phyloP scores from a whole-genome alignment of 2,888 invertebrate genomes.

The Acanthosoma haemorrhoidale region DNA sequence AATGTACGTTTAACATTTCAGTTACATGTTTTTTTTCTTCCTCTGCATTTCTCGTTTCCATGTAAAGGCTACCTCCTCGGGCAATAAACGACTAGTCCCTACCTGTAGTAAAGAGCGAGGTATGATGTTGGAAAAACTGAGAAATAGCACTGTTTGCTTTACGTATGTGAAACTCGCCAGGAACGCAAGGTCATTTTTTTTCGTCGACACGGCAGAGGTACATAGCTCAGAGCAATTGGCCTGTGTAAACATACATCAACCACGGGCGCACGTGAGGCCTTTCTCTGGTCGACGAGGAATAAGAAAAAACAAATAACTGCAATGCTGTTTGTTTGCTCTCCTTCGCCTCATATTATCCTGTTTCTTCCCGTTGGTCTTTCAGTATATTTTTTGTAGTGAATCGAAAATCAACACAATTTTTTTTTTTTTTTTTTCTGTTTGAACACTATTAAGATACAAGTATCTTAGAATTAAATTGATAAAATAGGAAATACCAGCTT shows the following conservation, averaged over 20 bases:
- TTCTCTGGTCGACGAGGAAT: neutral
- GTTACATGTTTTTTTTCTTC: too few species aligned
- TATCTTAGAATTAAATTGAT: too few species aligned
- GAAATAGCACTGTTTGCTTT: neutral
- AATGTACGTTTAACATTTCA: too few species aligned
- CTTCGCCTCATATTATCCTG: neutral
- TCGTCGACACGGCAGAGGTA: too few species aligned
- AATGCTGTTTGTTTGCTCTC: neutral
- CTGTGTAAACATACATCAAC: conserved; percentile 12
- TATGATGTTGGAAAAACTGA: neutral
- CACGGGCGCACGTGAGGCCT: neutral
- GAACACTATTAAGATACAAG: too few species aligned
- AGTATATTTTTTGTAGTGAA: too few species aligned
- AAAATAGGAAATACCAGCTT: too few species aligned
- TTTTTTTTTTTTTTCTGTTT: neutral
- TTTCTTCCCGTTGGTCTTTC: neutral
- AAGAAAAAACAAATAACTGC: neutral
- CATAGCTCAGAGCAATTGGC: neutral
- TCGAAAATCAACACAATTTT: too few species aligned
- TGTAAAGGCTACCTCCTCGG: too few species aligned
- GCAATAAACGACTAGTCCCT: too few species aligned
- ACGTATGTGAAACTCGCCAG: neutral
- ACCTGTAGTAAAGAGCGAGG: too few species aligned
- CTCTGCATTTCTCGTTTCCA: too few species aligned
- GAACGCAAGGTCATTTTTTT: conserved; percentile 8